Evolutionary conservation across 92 coral and sea anemone species (phyloP), one percentile per base, ranked within the genome.

Genomic region (Actinostola sp.): DNA sequence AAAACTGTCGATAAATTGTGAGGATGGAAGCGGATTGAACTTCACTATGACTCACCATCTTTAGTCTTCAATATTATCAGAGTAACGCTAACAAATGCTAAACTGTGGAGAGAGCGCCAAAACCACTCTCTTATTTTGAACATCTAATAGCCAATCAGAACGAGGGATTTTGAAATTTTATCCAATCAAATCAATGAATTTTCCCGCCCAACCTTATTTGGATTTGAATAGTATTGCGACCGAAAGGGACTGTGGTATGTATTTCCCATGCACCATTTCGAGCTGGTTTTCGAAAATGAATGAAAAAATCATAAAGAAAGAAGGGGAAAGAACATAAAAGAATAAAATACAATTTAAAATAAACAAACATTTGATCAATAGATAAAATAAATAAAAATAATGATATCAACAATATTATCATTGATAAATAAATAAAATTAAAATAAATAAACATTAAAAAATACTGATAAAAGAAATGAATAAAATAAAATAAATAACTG

Each of bases 11-110:
- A 23, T 23, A 69, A 65, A 27, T 27, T 28, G 32, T 8, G 84
- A 71, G 89, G 88, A 88, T 91, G 88, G 78, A 82, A 86, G 48
- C 73, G 97, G 98, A 94, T 94, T 83, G 68, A 82, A 85, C 64
- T 52, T 63, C 42, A 21, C 35, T 20, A 33, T 84, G 34, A 91
- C 98, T 83, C 77, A 94, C 98, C 98, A 94, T 94, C 67, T 89
- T 75, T 75, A 17, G 77, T 77, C 73, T 82, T 71, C 24, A 60
- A 27, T n/a, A n/a, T 57, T 80, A 78, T 76, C 80, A 62, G 57
- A 31, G 57, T 66, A 81, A 86, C 84, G 80, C 93, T 72, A 90
- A 84, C 93, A 93, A 84, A 80, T 84, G 85, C 85, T 79, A 77
- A 52, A 71, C 72, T 46, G 83, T 43, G 62, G 0, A 63, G 81